Conservation (phyloP, 1,140 invertebrate species). For the Aphaenogaster floridana region DNA sequence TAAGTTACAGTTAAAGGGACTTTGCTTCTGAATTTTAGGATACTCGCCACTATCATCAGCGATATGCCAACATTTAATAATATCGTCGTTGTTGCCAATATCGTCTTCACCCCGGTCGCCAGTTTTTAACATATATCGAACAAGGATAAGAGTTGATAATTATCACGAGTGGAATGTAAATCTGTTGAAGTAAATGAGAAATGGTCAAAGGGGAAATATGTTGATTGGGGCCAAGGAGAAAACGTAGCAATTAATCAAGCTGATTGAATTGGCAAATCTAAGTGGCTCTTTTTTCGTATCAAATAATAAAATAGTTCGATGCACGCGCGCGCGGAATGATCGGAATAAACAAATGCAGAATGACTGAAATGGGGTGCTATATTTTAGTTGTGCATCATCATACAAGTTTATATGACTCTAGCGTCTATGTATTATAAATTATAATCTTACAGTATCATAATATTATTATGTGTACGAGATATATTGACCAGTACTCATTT, state of each 20-base stretch:
- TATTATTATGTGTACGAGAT: slow-evolving; percentile 85
- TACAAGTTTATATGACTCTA: slow-evolving; percentile 84
- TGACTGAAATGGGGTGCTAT: slow-evolving; percentile 84
- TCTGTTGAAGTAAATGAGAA: slow-evolving; percentile 71
- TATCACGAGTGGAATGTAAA: slow-evolving; percentile 50
- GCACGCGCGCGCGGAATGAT: slow-evolving; percentile 61
- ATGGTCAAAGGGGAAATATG: slow-evolving; percentile 69
- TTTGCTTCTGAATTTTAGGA: slow-evolving; percentile 61
- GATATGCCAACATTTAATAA: slow-evolving; percentile 71
- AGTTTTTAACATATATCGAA: slow-evolving; percentile 57
- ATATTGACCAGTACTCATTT: slow-evolving; percentile 85
- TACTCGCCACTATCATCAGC: slow-evolving; percentile 74
- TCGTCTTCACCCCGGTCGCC: slow-evolving; percentile 61
- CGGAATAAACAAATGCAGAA: slow-evolving; percentile 74
- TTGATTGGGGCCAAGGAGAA: slow-evolving; percentile 81
- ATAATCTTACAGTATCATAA: slow-evolving; percentile 85
- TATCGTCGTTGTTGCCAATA: slow-evolving; percentile 70
- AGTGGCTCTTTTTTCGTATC: slow-evolving; percentile 65
- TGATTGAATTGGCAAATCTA: slow-evolving; percentile 52
- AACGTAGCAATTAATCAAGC: slow-evolving; percentile 56
- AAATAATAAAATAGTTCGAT: slow-evolving; percentile 58
- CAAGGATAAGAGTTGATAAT: slow-evolving; percentile 67
- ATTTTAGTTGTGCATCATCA: slow-evolving; percentile 84
- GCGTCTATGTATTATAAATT: slow-evolving; percentile 87
- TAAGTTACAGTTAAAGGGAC: slow-evolving; percentile 3